Evolutionary conservation across 2,888 invertebrate species (phyloP).

Genomic region (Philereme transversata): DNA sequence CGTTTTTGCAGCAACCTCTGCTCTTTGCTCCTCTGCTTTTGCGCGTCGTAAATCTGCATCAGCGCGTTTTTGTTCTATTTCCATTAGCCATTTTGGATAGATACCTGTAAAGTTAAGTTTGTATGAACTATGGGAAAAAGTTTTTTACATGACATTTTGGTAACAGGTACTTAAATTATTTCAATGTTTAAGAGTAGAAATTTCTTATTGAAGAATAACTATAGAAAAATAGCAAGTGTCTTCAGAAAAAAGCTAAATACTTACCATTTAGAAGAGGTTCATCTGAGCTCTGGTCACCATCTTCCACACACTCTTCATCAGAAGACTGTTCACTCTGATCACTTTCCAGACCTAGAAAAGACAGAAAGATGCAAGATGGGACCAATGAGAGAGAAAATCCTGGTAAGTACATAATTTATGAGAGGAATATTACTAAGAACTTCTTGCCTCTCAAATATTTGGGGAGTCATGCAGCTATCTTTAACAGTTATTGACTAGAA

Average conservation of each 20-base stretch:
- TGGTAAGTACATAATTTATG: too few species aligned
- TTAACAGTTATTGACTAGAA: too few species aligned
- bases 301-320: constrained; percentile 52
- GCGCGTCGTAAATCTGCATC: constrained; percentile 64
- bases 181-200: too few species aligned
- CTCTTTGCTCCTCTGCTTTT: constrained; percentile 59
- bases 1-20: constrained; percentile 49
- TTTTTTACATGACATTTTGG: too few species aligned
- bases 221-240: too few species aligned
- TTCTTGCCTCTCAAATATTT: too few species aligned
- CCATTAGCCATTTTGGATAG: constrained; percentile 69
- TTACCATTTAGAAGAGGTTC: constrained; percentile 55
- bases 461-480: too few species aligned
- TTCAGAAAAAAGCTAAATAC: constrained; percentile 21
- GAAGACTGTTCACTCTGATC: constrained; percentile 52
- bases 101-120: constrained; percentile 45
- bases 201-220: too few species aligned
- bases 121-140: too few species aligned
- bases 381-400: too few species aligned
- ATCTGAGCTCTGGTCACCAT: constrained; percentile 44
- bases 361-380: neutral
- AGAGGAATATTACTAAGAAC: too few species aligned
- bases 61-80: constrained; percentile 65
- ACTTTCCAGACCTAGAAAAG: constrained; percentile 50
- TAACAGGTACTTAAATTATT: too few species aligned